Evolutionary conservation across 2,113 vertebrate species (phyloP).

Genomic region (Dunckerocampus dactyliophorus): DNA sequence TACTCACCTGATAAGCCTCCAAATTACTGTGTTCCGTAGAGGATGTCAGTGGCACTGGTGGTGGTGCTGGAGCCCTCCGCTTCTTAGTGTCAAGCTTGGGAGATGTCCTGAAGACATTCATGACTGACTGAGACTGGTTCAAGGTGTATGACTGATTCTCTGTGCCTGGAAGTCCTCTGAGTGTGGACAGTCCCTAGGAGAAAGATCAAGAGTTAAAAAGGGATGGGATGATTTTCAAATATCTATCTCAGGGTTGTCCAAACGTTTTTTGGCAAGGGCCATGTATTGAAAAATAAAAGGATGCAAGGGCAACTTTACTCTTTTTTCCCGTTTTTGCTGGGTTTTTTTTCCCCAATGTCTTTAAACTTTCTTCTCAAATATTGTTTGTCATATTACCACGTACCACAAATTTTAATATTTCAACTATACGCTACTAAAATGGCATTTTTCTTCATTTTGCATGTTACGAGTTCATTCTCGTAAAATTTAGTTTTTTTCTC

Average conservation of each 20-base stretch:
- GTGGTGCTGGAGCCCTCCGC: slow-evolving; percentile 83
- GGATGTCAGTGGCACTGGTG: slow-evolving; percentile 60
- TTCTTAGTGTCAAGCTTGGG: slow-evolving; percentile 79
- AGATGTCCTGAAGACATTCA: slow-evolving; percentile 79
- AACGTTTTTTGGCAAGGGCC: no score
- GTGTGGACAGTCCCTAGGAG: slow-evolving; percentile 70
- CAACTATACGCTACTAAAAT: no score
- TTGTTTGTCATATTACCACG: no score
- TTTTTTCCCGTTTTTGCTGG: no score
- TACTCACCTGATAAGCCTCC: slow-evolving; percentile 64
- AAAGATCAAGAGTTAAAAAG: slow-evolving; percentile 7
- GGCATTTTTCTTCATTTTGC: no score
- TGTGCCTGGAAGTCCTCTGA: slow-evolving; percentile 66
- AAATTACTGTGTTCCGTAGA: slow-evolving; percentile 18
- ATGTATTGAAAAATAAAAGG: no score
- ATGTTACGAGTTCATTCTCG: no score
- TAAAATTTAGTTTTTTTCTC: no score
- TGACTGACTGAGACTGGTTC: slow-evolving; percentile 82
- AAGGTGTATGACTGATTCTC: slow-evolving; percentile 72
- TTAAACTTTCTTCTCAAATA: no score
- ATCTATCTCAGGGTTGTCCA: slow-evolving; percentile 8
- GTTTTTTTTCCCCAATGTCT: no score
- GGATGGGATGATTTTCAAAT: neutral
- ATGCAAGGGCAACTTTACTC: no score
- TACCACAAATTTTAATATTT: no score